Evolutionary conservation across 2,113 vertebrate species (phyloP).

Genomic region (Dicentrarchus labrax): DNA sequence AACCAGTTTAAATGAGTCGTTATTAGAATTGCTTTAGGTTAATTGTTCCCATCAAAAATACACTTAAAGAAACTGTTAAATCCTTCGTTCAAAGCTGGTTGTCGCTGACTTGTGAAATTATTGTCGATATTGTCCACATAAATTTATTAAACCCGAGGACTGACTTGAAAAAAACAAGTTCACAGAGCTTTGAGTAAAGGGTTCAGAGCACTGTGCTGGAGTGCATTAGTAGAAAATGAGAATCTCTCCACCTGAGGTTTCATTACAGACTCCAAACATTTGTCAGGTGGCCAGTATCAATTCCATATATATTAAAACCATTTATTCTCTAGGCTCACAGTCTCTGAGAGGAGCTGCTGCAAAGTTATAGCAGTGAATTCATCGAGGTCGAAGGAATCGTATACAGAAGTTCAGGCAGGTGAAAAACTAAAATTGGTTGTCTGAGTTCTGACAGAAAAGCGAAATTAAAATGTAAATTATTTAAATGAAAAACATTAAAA

Average conservation of each 20-base stretch:
- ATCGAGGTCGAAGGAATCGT: neutral
- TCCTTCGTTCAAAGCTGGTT: too few species aligned
- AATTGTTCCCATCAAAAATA: too few species aligned
- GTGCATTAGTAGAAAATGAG: conserved; percentile 42
- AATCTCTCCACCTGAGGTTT: conserved; percentile 47
- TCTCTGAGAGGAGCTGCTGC: neutral
- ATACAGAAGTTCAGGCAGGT: too few species aligned
- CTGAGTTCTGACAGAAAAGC: neutral
- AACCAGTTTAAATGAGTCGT: too few species aligned
- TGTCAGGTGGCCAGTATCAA: conserved; percentile 6
- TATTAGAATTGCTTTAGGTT: too few species aligned
- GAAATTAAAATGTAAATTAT: too few species aligned
- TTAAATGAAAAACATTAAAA: too few species aligned
- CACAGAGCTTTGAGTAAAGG: neutral
- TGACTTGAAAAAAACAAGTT: neutral
- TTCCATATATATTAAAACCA: conserved; percentile 29
- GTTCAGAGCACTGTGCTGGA: conserved; percentile 17
- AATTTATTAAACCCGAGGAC: neutral
- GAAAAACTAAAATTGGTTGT: neutral
- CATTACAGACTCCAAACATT: conserved; percentile 37
- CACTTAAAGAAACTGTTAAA: too few species aligned
- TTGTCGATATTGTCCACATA: neutral
- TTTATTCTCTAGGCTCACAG: neutral
- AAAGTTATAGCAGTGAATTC: neutral
- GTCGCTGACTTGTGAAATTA: too few species aligned